phyloP scores from a whole-genome alignment of 2,797 vertebrate genomes.

The Prionace glauca region DNA sequence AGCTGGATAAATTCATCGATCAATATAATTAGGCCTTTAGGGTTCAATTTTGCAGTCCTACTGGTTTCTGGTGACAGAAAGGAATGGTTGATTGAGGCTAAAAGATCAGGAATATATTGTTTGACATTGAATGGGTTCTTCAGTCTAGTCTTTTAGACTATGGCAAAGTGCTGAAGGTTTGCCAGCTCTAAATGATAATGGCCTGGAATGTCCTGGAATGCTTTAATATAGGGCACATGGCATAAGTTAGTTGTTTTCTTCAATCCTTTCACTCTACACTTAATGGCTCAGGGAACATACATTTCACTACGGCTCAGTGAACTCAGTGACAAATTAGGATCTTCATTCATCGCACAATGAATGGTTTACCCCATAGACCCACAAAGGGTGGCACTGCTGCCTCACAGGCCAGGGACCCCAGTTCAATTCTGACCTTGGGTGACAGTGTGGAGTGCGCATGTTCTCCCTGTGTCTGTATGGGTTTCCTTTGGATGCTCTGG shows the following conservation, averaged over 20 bases:
- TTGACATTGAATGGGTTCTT: background rate
- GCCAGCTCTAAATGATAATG: background rate
- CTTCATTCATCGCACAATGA: background rate
- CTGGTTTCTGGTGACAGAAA: background rate
- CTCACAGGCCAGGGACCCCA: too few species aligned
- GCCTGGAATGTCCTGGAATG: background rate
- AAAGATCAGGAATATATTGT: background rate
- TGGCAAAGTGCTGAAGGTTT: too few species aligned
- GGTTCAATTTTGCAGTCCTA: background rate
- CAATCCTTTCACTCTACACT: background rate
- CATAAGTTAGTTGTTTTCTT: background rate
- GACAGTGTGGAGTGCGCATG: too few species aligned
- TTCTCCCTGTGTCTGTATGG: too few species aligned
- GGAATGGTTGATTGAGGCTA: background rate
- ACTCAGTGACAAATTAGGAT: background rate
- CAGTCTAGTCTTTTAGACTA: background rate
- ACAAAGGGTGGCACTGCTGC: too few species aligned
- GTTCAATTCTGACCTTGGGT: too few species aligned
- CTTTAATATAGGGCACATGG: background rate
- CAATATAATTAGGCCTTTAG: background rate
- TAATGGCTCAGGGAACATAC: background rate
- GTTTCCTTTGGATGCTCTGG: too few species aligned
- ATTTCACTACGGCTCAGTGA: background rate
- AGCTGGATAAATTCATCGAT: background rate
- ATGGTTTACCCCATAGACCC: background rate